Percentiles rank a stretch among this genome's conserved stretches.
phyloP scores from a whole-genome alignment of 2,113 vertebrate species.

The Plecturocebus donacophilus region DNA sequence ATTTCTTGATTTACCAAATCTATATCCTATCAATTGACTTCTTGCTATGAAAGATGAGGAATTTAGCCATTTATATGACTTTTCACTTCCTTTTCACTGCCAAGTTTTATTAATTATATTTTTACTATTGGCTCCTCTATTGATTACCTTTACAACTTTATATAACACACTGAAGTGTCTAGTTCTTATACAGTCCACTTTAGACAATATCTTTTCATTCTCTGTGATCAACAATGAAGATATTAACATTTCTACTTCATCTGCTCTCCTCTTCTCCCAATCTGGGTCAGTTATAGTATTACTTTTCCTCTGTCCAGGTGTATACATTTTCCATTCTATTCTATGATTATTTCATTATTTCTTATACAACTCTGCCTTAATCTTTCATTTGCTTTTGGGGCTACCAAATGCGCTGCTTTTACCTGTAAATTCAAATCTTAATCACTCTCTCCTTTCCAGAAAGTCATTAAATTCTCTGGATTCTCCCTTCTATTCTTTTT shows the following conservation, averaged over 20 bases:
- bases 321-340: conserved; percentile 19
- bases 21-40: conserved; percentile 27
- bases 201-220: background rate
- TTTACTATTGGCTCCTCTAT: conserved; percentile 8
- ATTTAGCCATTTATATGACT: background rate
- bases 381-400: background rate
- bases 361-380: background rate
- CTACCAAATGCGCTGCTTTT: background rate
- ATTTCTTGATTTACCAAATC: conserved; percentile 44
- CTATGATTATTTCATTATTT: background rate
- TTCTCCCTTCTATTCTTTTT: background rate
- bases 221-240: background rate
- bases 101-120: background rate
- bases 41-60: background rate
- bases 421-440: conserved; percentile 11
- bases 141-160: conserved; percentile 16
- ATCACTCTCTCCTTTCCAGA: background rate
- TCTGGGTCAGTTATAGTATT: background rate
- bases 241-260: background rate
- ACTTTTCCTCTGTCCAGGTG: background rate
- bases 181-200: background rate
- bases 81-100: background rate
- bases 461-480: background rate
- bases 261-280: background rate
- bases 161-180: background rate